phyloP scores from a whole-genome alignment of 2,797 vertebrate species.

The Pseudopleuronectes americanus region DNA sequence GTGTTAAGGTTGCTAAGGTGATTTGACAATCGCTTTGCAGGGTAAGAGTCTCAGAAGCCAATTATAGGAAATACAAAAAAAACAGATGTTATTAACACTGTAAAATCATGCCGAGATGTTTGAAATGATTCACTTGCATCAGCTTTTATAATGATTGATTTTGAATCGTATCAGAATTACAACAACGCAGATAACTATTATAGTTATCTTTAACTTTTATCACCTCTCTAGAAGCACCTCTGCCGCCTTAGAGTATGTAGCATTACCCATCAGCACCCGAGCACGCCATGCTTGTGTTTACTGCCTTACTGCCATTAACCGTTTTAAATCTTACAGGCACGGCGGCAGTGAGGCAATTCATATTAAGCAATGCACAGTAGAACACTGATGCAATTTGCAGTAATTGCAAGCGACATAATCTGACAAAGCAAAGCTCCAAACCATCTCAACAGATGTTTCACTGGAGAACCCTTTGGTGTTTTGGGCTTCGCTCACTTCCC shows the following conservation, averaged over 20 bases:
- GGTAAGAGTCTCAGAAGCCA: background rate
- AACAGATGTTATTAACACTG: no score
- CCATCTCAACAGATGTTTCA: slow-evolving; percentile 59
- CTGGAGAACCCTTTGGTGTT: slow-evolving; percentile 37
- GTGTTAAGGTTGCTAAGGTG: background rate
- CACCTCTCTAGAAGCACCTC: background rate
- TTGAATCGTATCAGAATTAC: background rate
- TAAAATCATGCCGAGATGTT: background rate
- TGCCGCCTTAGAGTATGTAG: background rate
- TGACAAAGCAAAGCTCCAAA: slow-evolving; percentile 55
- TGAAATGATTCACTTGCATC: background rate
- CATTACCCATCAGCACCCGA: slow-evolving; percentile 14
- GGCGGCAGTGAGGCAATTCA: slow-evolving; percentile 30
- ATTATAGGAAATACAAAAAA: slow-evolving; percentile 2
- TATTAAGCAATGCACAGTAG: slow-evolving; percentile 34
- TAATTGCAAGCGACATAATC: slow-evolving; percentile 55
- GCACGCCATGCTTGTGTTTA: slow-evolving; percentile 6
- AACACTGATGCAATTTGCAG: slow-evolving; percentile 51
- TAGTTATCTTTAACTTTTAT: background rate
- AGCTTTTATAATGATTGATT: background rate
- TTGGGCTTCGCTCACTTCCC: slow-evolving; percentile 26
- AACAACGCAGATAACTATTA: background rate
- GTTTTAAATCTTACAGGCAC: background rate
- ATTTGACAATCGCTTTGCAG: background rate
- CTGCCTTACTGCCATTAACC: slow-evolving; percentile 1